A percentile compares a stretch with the other conserved stretches of the same genome.
Evolutionary conservation across 2,113 vertebrate genomes (phyloP).

Genomic region (Gopherus flavomarginatus): DNA sequence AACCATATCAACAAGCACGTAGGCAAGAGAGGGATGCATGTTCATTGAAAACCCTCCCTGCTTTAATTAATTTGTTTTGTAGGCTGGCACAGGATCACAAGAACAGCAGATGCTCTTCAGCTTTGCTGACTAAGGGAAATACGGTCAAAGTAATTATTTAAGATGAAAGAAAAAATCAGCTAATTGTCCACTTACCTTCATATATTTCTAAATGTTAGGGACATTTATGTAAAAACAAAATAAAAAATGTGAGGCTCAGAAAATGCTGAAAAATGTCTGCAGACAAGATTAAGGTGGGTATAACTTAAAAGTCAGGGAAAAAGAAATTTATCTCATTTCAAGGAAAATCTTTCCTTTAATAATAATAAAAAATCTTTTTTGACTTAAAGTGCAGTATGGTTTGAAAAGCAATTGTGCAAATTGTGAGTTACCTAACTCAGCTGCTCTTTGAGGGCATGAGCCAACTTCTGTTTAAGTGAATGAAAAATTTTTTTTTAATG

Average conservation of each 20-base stretch:
- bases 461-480: not conserved
- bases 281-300: not conserved
- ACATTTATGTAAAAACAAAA: not conserved
- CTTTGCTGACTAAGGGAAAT: not conserved
- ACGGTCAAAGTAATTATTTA: not conserved
- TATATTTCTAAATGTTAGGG: not conserved
- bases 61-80: not conserved
- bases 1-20: not conserved
- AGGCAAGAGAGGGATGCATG: not conserved
- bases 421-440: fast-evolving
- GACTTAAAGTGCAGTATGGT: not conserved
- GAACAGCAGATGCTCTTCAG: not conserved
- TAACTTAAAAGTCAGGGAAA: not conserved
- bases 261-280: not conserved
- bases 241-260: not conserved
- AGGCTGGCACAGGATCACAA: not conserved
- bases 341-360: not conserved
- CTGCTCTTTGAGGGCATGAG: not conserved
- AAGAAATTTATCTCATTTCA: not conserved
- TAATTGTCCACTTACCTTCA: not conserved
- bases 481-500: not conserved
- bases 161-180: not conserved
- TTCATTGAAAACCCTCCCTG: not conserved
- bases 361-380: not conserved
- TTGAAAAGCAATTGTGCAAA: not conserved